These are phyloP conservation scores for Ricordea florida DNA, from an alignment of 92 coral and sea anemone species.

Conservation along the genomic window DNA sequence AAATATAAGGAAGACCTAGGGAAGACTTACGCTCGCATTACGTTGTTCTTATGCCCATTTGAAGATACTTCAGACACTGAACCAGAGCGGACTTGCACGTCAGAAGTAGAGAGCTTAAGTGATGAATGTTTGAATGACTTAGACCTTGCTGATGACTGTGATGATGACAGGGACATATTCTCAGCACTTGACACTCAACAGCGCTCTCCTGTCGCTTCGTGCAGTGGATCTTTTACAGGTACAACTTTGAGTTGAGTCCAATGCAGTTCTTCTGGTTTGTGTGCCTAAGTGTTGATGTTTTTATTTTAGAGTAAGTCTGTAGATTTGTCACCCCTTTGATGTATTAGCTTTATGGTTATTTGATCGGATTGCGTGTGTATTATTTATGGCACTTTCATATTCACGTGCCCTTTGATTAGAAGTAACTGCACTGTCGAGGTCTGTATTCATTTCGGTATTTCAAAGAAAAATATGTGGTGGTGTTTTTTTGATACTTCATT, in stretches of 20 bases:
- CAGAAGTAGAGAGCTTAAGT: too few relatives aligned
- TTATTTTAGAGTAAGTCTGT: too few relatives aligned
- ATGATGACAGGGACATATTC: background rate
- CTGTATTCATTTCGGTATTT: background rate
- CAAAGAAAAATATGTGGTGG: background rate
- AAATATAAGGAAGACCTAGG: too few relatives aligned
- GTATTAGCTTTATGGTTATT: background rate
- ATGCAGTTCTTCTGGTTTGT: background rate
- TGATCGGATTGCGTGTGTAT: conserved; percentile 7
- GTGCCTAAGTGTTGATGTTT: background rate
- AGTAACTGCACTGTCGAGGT: background rate
- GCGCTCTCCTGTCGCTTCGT: background rate
- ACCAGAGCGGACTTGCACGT: too few relatives aligned
- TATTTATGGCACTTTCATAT: background rate
- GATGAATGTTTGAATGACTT: background rate
- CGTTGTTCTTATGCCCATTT: too few relatives aligned
- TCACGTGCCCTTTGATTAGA: background rate
- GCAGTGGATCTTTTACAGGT: background rate
- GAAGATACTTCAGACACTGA: too few relatives aligned
- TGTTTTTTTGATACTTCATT: background rate
- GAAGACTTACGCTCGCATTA: too few relatives aligned
- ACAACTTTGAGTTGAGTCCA: background rate
- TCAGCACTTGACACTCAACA: background rate
- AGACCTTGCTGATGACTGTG: background rate
- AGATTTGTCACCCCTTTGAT: too few relatives aligned